These are phyloP conservation scores for Grallaria varia DNA, from an alignment of 2,113 vertebrate genomes.

Conservation along the genomic window DNA sequence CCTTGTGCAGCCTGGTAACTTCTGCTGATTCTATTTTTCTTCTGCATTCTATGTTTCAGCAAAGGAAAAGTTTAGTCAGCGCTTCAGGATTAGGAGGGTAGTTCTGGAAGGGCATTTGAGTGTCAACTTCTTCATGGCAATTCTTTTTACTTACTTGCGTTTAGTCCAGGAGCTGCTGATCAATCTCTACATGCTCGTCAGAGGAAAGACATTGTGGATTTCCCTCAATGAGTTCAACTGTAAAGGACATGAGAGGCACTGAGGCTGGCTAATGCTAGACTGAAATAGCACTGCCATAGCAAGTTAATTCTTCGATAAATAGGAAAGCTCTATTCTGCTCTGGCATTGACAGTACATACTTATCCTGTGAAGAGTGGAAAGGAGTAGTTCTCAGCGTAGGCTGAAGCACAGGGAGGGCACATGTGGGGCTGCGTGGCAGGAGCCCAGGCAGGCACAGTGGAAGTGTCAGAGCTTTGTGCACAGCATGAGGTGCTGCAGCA, in stretches of 20 bases:
- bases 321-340: neutral
- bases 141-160: neutral
- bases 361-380: neutral
- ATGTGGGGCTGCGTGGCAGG: fast-evolving
- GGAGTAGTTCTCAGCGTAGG: neutral
- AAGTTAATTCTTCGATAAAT: neutral
- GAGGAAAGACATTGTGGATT: neutral
- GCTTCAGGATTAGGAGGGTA: neutral
- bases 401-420: neutral
- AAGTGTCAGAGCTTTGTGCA: fast-evolving
- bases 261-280: neutral
- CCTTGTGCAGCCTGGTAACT: neutral
- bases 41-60: neutral
- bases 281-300: neutral
- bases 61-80: neutral
- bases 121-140: neutral
- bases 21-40: neutral
- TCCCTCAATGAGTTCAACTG: neutral
- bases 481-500: neutral
- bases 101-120: neutral
- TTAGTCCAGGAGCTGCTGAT: neutral
- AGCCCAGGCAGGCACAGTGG: neutral
- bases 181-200: neutral
- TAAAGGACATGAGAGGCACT: neutral
- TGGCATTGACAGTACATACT: neutral